Evolutionary conservation across 2,113 vertebrate species (phyloP), one percentile per base, ranked within the genome.

Genomic region (Thunnus thynnus): DNA sequence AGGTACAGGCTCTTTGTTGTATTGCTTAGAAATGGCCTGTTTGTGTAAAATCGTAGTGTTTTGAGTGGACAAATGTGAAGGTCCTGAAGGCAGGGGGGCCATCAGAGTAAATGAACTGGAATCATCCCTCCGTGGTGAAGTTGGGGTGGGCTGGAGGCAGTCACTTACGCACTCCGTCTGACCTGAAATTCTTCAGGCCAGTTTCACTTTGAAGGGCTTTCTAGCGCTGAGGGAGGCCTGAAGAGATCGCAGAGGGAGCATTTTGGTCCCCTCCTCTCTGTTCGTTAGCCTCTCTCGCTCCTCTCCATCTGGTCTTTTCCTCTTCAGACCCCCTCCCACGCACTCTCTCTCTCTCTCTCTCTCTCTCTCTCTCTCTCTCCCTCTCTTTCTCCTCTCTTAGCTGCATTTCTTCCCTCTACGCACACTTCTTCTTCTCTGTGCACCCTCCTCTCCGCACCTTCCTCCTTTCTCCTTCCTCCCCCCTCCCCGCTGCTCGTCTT

Each of bases 171-270:
- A 84, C 87, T 86, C 84, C 25, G 20, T 76, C 86, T 90, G 91
- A 91, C 91, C 89, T 93, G 78, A 89, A 88, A 93, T 92, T 91
- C 87, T 93, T 86, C 70, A 72, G 80, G 80, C 87, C 85, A 76
- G 86, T 88, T 92, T 91, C 78, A 85, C 88, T 92, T 84, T 91
- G 77, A 91, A 90, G 90, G 85, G 60, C 68, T 88, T 83, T 89
- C 41, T 56, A 76, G 65, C 69, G 1, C 82, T 44, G 58, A 83
- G 85, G 80, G 85, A 82, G 84, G 80, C 79, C 78, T 25, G 54
- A 65, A 41, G 62, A 78, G 61, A 68, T 72, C 7, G 30, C 16
- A 71, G 67, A 57, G 50, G 47, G 70, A 78, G 86, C 78, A 80
- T 73, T 85, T 79, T 46, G 54, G 65, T 80, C 44, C 48, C 64